Percentiles rank a stretch among this genome's conserved stretches.
These are phyloP conservation scores for Drosophila phalerata DNA, from an alignment of 2,888 invertebrate genomes.

Conservation along the genomic window DNA sequence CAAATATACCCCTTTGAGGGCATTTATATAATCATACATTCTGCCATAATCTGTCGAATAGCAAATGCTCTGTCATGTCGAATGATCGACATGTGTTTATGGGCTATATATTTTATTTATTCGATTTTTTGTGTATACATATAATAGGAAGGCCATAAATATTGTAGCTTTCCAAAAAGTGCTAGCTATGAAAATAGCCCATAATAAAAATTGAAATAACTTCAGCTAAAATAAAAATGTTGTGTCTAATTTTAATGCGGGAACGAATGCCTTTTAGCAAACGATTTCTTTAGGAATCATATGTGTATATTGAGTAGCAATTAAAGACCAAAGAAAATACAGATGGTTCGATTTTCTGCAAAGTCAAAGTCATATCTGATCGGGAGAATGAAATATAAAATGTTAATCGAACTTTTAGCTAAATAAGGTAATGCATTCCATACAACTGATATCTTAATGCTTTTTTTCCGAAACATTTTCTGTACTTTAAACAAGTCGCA, in stretches of 20 bases:
- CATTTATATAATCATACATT: slow-evolving; percentile 1
- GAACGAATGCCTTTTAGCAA: slow-evolving; percentile 10
- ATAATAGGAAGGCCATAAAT: slow-evolving; percentile 48
- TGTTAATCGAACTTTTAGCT: background rate
- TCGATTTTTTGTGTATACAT: slow-evolving; percentile 28
- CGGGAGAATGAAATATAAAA: background rate
- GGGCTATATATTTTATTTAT: slow-evolving; percentile 36
- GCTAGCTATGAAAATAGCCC: slow-evolving; percentile 38
- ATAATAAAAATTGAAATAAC: slow-evolving; percentile 45
- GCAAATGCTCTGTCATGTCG: slow-evolving; percentile 35
- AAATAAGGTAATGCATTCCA: background rate
- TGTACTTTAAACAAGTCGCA: background rate
- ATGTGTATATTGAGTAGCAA: slow-evolving; percentile 1
- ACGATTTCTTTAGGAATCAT: slow-evolving; percentile 18
- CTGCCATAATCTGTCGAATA: slow-evolving; percentile 24
- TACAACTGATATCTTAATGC: background rate
- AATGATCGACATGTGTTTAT: slow-evolving; percentile 56
- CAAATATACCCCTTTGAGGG: background rate
- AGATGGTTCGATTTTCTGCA: background rate
- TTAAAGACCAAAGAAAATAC: slow-evolving; percentile 13
- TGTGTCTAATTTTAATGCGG: slow-evolving; percentile 20
- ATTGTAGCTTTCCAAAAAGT: slow-evolving; percentile 31
- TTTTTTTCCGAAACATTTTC: background rate
- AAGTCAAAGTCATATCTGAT: background rate
- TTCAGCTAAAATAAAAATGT: slow-evolving; percentile 37